phyloP scores from a whole-genome alignment of 2,888 invertebrate genomes.

The Microplitis manilae region DNA sequence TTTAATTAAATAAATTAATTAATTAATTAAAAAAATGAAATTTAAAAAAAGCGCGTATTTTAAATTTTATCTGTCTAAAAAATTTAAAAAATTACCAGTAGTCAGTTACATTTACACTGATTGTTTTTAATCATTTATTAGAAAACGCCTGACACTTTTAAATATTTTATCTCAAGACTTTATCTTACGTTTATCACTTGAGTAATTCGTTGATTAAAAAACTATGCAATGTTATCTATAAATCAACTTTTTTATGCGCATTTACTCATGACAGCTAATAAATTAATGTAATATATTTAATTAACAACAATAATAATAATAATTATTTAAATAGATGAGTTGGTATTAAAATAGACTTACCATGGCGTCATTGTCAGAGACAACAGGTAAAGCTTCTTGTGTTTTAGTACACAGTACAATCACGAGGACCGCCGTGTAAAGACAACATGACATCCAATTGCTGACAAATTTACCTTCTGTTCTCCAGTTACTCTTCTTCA shows the following conservation, averaged over 20 bases:
- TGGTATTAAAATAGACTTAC: slow-evolving; percentile 55
- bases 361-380: slow-evolving; percentile 63
- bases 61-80: no score
- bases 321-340: not conserved
- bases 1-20: no score
- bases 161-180: not conserved
- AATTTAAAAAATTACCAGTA: no score
- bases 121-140: not conserved
- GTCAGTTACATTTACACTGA: no score
- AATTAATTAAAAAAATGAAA: no score
- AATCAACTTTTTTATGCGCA: not conserved
- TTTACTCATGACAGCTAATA: not conserved
- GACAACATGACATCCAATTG: slow-evolving; percentile 7
- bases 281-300: not conserved
- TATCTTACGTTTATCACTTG: not conserved
- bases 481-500: slow-evolving; percentile 35
- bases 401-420: slow-evolving; percentile 48
- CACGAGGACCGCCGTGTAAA: slow-evolving; percentile 44
- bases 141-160: not conserved
- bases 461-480: slow-evolving; percentile 34
- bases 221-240: not conserved
- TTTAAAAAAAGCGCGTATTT: no score
- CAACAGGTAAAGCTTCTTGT: slow-evolving; percentile 47
- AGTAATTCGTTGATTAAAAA: not conserved
- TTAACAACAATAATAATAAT: not conserved